Base-by-base conservation (phyloP, 2,113 vertebrate genomes). In the Cyprinodon brontotheroides region DNA sequence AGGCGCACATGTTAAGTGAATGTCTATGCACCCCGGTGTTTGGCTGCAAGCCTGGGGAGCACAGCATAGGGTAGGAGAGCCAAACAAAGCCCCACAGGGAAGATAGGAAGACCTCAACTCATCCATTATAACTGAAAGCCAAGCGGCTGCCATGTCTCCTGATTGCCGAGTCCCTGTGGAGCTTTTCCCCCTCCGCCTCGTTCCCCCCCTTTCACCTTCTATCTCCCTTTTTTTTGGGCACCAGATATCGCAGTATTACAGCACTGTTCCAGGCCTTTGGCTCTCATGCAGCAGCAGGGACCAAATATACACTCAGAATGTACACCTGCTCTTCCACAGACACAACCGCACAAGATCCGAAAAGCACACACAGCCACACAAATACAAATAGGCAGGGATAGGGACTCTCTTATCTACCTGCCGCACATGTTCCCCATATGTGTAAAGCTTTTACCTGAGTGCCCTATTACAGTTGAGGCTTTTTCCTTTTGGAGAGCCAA, bases 401-500 rank as follows among this genome's bases (percentile, higher is more conserved):
- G 78, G 41, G 89, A 79, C 82, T 85, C 77, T 83, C 90, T 94
- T 94, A 94, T 94, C 94, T 93, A 75, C 82, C 83, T 70, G 79
- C 89, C 61, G 90, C 93, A 94, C 93, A 94, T 93, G 93, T 90
- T 91, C 74, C 86, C 86, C 86, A 88, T 87, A 92, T 65, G 87
- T 93, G 92, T 91, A 89, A 85, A 88, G 91, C 87, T 92, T 91
- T 89, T 89, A 93, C 91, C 91, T 92, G 91, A 74, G 88, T 77
- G 63, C 78, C 80, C 86, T 86, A 89, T 92, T 91, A 90, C 84
- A 88, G 88, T 75, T 67, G 71, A 89, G 84, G 87, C 86, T 90
- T 92, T 89, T 90, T 88, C 89, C 90, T 86, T 29, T 86, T 80
- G 62, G 75, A 89, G 86, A 90, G 88, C 87, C 81, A 90, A 90